phyloP scores from a whole-genome alignment of 2,113 vertebrate genomes.

The Crotophaga sulcirostris region DNA sequence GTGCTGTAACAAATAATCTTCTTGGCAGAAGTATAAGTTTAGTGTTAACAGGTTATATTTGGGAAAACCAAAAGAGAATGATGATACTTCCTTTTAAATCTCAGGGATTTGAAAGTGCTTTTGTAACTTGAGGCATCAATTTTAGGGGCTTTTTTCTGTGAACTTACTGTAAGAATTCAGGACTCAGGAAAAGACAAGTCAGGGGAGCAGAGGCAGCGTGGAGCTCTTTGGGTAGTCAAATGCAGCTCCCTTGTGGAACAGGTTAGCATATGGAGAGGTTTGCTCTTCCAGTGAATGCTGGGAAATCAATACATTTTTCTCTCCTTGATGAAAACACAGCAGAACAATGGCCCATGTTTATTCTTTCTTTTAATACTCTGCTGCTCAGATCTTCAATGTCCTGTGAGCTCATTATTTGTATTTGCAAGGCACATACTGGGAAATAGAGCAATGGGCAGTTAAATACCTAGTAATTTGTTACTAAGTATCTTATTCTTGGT shows the following conservation, averaged over 20 bases:
- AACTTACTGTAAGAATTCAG: background rate
- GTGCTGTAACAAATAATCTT: background rate
- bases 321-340: background rate
- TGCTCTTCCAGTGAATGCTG: background rate
- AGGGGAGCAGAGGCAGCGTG: background rate
- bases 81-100: background rate
- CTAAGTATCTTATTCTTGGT: background rate
- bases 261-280: background rate
- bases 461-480: background rate
- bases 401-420: background rate
- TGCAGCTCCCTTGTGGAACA: background rate
- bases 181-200: rapidly evolving
- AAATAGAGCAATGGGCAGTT: background rate
- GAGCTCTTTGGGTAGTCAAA: background rate
- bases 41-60: background rate
- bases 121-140: background rate
- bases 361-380: background rate
- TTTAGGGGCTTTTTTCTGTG: background rate
- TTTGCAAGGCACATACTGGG: rapidly evolving
- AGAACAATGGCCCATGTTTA: background rate
- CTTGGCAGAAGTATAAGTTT: background rate
- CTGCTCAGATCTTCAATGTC: background rate
- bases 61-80: background rate
- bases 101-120: background rate
- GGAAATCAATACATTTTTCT: background rate